Conservation (phyloP, 2,113 vertebrate species). For the Oplegnathus fasciatus region DNA sequence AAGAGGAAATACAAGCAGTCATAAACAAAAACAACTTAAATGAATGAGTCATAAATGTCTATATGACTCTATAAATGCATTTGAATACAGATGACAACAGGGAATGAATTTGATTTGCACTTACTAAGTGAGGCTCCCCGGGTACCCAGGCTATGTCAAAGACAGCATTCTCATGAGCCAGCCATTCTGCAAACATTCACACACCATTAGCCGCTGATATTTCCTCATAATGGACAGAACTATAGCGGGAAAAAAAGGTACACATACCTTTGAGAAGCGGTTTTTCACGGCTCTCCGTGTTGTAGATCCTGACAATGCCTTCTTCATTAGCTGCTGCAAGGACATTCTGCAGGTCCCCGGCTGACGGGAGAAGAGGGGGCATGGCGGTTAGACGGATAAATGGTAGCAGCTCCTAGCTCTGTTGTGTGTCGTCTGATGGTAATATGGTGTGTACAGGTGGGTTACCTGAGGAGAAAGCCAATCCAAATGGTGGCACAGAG, state of each 20-base stretch:
- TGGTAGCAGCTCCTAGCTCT: neutral
- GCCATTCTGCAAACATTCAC: conserved; percentile 88
- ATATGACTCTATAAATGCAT: neutral
- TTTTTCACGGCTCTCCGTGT: conserved; percentile 86
- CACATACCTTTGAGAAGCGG: conserved; percentile 89
- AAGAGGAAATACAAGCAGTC: neutral
- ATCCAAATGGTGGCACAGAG: conserved; percentile 94
- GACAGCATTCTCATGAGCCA: conserved; percentile 96
- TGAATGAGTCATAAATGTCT: neutral
- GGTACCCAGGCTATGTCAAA: conserved; percentile 98
- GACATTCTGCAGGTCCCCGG: conserved; percentile 78
- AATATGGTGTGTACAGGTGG: neutral
- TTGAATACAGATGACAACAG: neutral
- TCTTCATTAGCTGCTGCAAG: conserved; percentile 96
- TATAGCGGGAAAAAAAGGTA: too few relatives aligned
- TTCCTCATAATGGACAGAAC: neutral
- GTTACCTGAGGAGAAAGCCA: conserved; percentile 92
- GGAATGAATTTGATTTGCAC: conserved; percentile 39
- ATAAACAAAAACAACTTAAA: neutral
- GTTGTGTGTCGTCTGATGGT: neutral
- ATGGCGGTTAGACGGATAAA: neutral
- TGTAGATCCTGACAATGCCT: conserved; percentile 92
- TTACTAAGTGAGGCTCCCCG: conserved; percentile 91
- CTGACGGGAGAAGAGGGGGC: conserved; percentile 68
- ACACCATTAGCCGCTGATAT: neutral